phyloP scores from a whole-genome alignment of 2,113 vertebrate species.

The Oncorhynchus clarkii region DNA sequence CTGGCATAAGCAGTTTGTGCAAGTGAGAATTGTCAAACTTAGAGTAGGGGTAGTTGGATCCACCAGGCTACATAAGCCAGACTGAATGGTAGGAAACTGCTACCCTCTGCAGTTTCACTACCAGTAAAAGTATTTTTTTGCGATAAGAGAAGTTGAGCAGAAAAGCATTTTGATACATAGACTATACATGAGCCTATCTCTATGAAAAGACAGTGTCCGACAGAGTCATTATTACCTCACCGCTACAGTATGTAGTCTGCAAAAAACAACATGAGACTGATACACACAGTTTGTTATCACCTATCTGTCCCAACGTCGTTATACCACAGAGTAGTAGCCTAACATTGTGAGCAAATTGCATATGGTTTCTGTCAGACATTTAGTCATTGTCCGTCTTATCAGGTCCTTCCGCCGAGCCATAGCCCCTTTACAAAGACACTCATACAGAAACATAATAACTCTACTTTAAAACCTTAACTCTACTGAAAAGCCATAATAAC shows the following conservation, averaged over 20 bases:
- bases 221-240: neutral
- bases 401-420: neutral
- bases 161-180: too few relatives aligned
- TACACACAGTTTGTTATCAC: neutral
- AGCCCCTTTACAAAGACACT: neutral
- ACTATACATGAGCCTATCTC: neutral
- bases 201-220: neutral
- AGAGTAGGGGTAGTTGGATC: neutral
- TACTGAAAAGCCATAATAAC: neutral
- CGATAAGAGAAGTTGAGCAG: too few relatives aligned
- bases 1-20: neutral
- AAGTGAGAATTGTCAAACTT: neutral
- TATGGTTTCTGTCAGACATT: neutral
- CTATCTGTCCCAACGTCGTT: neutral
- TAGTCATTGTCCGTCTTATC: neutral
- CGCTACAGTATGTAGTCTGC: neutral
- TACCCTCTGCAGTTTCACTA: too few relatives aligned
- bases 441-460: neutral
- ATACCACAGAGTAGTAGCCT: neutral
- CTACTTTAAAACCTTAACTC: too few relatives aligned
- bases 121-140: too few relatives aligned
- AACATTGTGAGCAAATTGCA: neutral
- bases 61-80: neutral
- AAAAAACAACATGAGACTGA: neutral
- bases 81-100: neutral